These are phyloP conservation scores for Campoplex nolae DNA, from an alignment of 2,888 invertebrate species.

Conservation along the genomic window DNA sequence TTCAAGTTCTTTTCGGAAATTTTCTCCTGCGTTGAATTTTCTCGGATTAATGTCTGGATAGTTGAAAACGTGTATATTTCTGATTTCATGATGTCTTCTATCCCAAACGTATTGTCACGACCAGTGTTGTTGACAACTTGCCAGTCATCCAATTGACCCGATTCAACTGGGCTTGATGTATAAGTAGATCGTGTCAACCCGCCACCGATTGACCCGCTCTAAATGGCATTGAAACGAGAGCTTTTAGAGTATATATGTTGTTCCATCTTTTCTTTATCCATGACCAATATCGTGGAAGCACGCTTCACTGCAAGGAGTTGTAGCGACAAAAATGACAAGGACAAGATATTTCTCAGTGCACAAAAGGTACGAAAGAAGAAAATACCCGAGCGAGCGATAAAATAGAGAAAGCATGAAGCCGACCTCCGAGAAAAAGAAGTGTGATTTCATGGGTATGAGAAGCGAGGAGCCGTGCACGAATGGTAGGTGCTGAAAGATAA, in stretches of 20 bases:
- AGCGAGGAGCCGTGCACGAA: slow-evolving; percentile 12
- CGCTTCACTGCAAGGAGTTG: slow-evolving; percentile 34
- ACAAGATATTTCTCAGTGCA: neutral
- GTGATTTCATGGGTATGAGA: slow-evolving; percentile 9
- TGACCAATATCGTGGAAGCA: slow-evolving; percentile 29
- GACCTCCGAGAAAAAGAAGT: slow-evolving; percentile 3
- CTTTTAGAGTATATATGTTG: slow-evolving; percentile 37
- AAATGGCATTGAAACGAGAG: slow-evolving; percentile 48
- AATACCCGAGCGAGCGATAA: slow-evolving; percentile 42
- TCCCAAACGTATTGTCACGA: neutral
- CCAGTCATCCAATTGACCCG: slow-evolving; percentile 31
- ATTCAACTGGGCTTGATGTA: neutral
- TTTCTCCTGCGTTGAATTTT: neutral
- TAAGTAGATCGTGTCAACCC: slow-evolving; percentile 26
- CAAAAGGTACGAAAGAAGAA: slow-evolving; percentile 16
- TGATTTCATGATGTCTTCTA: slow-evolving; percentile 13
- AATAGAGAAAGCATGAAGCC: slow-evolving; percentile 35
- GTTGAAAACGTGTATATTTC: neutral
- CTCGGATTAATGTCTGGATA: neutral
- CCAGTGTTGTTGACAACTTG: neutral
- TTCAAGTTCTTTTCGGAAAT: neutral
- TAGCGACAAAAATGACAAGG: slow-evolving; percentile 24
- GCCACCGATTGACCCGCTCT: slow-evolving; percentile 56
- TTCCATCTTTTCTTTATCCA: slow-evolving; percentile 14
- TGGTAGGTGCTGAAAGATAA: slow-evolving; percentile 36